phyloP scores from a whole-genome alignment of 2,113 vertebrate species.

The Rhynchopsitta pachyrhyncha region DNA sequence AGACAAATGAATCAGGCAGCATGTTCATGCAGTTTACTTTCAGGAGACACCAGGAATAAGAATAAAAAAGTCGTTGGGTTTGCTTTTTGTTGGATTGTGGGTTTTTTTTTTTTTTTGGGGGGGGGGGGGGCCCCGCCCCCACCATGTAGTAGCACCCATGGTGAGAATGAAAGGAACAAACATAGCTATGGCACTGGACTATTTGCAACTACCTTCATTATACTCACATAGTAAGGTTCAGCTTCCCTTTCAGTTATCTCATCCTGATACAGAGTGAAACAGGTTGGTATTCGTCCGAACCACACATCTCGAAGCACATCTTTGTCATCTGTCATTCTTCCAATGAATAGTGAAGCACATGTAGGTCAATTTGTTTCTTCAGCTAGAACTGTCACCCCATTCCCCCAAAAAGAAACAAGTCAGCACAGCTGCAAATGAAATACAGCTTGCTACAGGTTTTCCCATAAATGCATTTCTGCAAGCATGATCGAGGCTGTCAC shows the following conservation, averaged over 20 bases:
- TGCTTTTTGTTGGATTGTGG: accelerated
- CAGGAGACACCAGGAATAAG: neutral
- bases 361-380: conserved; percentile 74
- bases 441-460: neutral
- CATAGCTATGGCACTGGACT: neutral
- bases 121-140: neutral
- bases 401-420: neutral
- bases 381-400: neutral
- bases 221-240: conserved; percentile 95
- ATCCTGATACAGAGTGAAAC: conserved; percentile 93
- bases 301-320: conserved; percentile 97
- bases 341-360: conserved; percentile 81
- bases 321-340: conserved; percentile 99
- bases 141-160: neutral
- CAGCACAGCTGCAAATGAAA: neutral
- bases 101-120: neutral
- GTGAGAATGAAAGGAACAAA: neutral
- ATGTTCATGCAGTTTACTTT: accelerated
- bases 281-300: conserved; percentile 95
- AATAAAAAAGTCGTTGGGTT: neutral
- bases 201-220: neutral
- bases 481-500: neutral
- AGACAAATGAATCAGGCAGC: neutral
- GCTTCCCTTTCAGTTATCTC: conserved; percentile 94
- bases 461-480: accelerated